Base-by-base conservation (phyloP, 2,888 invertebrate genomes). In the Shargacucullia verbasci region DNA sequence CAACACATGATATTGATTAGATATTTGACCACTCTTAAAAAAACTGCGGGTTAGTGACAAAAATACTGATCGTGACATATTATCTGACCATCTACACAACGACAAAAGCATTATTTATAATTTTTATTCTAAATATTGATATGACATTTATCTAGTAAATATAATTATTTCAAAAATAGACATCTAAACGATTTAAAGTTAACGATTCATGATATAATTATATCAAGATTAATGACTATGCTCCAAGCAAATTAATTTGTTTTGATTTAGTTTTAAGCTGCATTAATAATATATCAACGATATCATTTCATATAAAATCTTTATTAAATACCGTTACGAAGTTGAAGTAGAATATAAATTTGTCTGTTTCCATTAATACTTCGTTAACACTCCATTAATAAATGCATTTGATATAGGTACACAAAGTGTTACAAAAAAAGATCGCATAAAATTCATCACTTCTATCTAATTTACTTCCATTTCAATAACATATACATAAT, bases 291-390 rank as follows among this genome's bases (percentile, higher is more conserved):
- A 39, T 1, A 20, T 4, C 2, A 20, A 20, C 20, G 20, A 20
- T 20, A 20, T 20, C 4, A 3, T 20, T 2, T 2, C 20, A 20
- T 2, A 20, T 20, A 20, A 2, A 20, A 20, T 2, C 4, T 3
- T 20, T 20, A 20, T n/a, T n/a, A 50, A 52, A 45, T 43, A 7
- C 45, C 39, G 13, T 47, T 52, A 15, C 6, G 20, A 20, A 57
- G 50, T 53, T 52, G 58, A 66, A 72, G 53, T 70, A 66, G 58
- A 73, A 66, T 62, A 68, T 62, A 73, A n/a, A 60, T 70, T 75
- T 68, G 73, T 66, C 66, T 47, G 15, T 55, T 39, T 27, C 54
- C 38, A 57, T 27, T 58, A 38, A 41, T 37, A 47, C 34, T 59
- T 15, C 10, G 43, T 53, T 56, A 75, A 76, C 70, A 73, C 60